Conservation (phyloP, 2,797 vertebrate genomes). For the Diplodus sargus region DNA sequence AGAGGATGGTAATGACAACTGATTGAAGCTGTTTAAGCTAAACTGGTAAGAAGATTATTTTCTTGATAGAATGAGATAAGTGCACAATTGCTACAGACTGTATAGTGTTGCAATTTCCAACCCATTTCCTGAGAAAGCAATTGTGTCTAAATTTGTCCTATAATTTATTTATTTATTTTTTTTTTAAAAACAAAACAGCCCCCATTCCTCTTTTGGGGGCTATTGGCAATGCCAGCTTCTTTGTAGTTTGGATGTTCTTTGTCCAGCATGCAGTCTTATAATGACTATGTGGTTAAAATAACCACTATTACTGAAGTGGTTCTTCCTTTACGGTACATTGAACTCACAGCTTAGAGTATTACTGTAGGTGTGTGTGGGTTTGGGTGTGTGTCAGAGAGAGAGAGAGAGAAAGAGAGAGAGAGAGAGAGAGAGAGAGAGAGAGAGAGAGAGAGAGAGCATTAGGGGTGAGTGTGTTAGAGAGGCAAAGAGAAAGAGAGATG, state of each 20-base stretch:
- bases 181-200: neutral
- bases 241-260: slow-evolving; percentile 70
- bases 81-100: slow-evolving; percentile 48
- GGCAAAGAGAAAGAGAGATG: slow-evolving; percentile 41
- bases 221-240: slow-evolving; percentile 56
- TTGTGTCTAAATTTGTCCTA: slow-evolving; percentile 68
- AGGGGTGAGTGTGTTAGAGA: slow-evolving; percentile 52
- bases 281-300: slow-evolving; percentile 71
- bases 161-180: too few species aligned
- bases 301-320: slow-evolving; percentile 73
- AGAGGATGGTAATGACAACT: slow-evolving; percentile 56
- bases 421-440: slow-evolving; percentile 25
- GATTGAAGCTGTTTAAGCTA: slow-evolving; percentile 60
- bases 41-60: slow-evolving; percentile 55
- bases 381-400: slow-evolving; percentile 31
- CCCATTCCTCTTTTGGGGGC: slow-evolving; percentile 56
- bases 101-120: slow-evolving; percentile 54
- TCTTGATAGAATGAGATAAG: slow-evolving; percentile 66
- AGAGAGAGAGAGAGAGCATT: slow-evolving; percentile 40
- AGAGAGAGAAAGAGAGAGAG: slow-evolving; percentile 21
- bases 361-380: slow-evolving; percentile 54
- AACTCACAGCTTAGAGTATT: slow-evolving; percentile 69
- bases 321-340: slow-evolving; percentile 74
- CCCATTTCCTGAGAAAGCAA: slow-evolving; percentile 59
- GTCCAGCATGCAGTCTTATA: slow-evolving; percentile 67